Evolutionary conservation across 1,140 invertebrate genomes (phyloP).

Genomic region (Solen grandis): DNA sequence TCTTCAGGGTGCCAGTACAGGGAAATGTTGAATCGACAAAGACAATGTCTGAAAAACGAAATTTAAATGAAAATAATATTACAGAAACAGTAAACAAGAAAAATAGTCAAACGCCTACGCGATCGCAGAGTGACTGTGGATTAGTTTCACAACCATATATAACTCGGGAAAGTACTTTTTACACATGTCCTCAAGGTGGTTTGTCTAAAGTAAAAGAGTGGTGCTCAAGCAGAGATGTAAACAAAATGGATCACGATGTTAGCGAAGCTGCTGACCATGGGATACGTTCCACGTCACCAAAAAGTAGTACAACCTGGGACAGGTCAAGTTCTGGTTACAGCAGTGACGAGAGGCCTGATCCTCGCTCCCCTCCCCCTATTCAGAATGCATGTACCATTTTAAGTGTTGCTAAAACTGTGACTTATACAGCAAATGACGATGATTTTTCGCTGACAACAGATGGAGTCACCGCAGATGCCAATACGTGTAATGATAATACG

Average conservation of each 20-base stretch:
- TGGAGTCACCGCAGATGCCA: conserved; percentile 8
- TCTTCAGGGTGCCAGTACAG: conserved; percentile 18
- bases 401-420: conserved; percentile 36
- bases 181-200: conserved; percentile 14
- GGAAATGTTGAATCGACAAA: not conserved
- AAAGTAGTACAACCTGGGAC: conserved; percentile 51
- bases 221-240: conserved; percentile 34
- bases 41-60: not conserved
- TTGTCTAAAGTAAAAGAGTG: conserved; percentile 43
- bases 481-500: conserved; percentile 12
- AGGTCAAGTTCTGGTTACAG: conserved; percentile 52
- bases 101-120: not conserved
- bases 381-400: conserved; percentile 21
- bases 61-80: too few relatives aligned
- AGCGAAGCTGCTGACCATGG: conserved; percentile 7
- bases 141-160: conserved; percentile 1
- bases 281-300: conserved; percentile 47
- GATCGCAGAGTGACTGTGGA: conserved; percentile 13
- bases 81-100: not conserved
- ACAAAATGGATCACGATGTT: conserved; percentile 5
- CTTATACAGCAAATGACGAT: conserved; percentile 24
- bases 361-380: conserved; percentile 35
- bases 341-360: conserved; percentile 47
- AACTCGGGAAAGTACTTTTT: conserved; percentile 1
- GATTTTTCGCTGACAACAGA: conserved; percentile 4